phyloP scores from a whole-genome alignment of 2,113 vertebrate species.

The Jacana jacana region DNA sequence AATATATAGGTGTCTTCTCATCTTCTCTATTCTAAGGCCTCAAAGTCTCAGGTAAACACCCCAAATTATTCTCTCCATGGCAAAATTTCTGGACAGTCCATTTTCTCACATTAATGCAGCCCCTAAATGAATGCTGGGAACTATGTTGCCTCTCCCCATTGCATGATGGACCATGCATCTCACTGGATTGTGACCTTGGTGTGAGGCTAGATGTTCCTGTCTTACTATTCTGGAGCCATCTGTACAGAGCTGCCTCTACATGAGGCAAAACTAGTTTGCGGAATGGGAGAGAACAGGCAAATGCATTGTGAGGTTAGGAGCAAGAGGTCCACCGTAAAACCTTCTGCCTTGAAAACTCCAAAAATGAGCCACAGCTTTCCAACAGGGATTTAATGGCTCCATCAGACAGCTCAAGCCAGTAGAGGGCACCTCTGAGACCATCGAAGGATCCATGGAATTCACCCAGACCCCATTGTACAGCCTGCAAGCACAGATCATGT shows the following conservation, averaged over 20 bases:
- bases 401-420: background rate
- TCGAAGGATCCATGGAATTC: background rate
- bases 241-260: background rate
- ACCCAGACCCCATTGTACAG: background rate
- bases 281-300: background rate
- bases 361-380: background rate
- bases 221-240: background rate
- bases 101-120: background rate
- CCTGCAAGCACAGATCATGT: background rate
- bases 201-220: background rate
- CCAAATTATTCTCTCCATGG: background rate
- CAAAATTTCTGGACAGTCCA: background rate
- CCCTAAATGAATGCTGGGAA: background rate
- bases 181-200: background rate
- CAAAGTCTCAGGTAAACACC: background rate
- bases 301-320: background rate
- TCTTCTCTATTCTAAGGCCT: background rate
- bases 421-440: background rate
- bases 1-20: background rate
- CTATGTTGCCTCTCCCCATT: background rate
- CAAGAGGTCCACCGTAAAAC: background rate
- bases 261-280: background rate
- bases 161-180: fast-evolving
- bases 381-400: background rate
- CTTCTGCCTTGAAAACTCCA: background rate